A percentile compares a stretch with the other conserved stretches of the same genome.
Evolutionary conservation across 2,888 invertebrate species (phyloP).

Genomic region (Eudemis profundana): DNA sequence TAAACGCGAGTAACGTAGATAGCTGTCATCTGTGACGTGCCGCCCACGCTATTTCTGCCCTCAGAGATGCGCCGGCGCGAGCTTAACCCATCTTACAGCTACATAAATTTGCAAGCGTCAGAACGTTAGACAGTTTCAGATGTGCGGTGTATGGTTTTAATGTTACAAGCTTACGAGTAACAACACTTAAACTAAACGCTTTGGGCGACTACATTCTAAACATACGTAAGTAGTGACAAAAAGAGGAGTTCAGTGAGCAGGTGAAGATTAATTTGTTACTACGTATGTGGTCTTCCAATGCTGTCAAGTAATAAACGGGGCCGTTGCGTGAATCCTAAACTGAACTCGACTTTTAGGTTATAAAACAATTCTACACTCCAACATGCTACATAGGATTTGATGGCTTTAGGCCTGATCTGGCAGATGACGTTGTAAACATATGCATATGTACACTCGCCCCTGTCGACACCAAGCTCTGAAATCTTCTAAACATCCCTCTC

Average conservation of each 20-base stretch:
- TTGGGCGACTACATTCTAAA: conserved; percentile 30
- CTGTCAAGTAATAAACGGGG: too few relatives aligned
- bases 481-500: conserved; percentile 71
- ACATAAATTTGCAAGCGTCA: conserved; percentile 61
- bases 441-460: conserved; percentile 48
- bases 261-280: conserved; percentile 23
- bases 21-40: conserved; percentile 80
- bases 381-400: not conserved
- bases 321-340: too few relatives aligned
- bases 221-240: conserved; percentile 34
- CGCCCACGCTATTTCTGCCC: conserved; percentile 84
- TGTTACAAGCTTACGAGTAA: conserved; percentile 44
- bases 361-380: too few relatives aligned
- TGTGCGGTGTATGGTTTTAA: conserved; percentile 55
- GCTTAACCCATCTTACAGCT: conserved; percentile 59
- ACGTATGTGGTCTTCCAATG: conserved; percentile 22
- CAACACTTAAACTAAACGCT: conserved; percentile 43
- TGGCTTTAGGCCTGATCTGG: conserved; percentile 9
- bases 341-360: too few relatives aligned
- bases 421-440: conserved; percentile 44
- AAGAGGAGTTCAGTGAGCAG: conserved; percentile 3
- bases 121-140: conserved; percentile 64
- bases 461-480: conserved; percentile 57
- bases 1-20: conserved; percentile 71
- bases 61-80: conserved; percentile 66